Conservation (phyloP, 2,888 invertebrate species). For the Agonopterix subpropinquella region DNA sequence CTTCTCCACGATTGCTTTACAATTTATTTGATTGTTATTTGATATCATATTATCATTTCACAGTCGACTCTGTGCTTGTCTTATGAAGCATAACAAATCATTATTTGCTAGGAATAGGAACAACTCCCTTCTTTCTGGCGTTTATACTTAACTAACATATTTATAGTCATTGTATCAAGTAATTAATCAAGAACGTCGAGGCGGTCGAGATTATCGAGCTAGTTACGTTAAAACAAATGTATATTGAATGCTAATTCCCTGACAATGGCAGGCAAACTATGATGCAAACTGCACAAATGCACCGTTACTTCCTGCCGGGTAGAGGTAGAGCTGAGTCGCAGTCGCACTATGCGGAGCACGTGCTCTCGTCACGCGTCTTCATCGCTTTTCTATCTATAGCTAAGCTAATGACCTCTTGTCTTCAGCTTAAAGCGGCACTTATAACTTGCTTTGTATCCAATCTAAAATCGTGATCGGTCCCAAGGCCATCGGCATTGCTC, state of each 20-base stretch:
- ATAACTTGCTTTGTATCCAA: conserved; percentile 37
- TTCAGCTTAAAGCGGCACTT: conserved; percentile 29
- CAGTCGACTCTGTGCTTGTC: too few species aligned
- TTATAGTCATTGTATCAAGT: too few species aligned
- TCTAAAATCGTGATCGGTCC: conserved; percentile 47
- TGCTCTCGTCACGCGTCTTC: conserved; percentile 18
- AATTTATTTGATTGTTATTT: too few species aligned
- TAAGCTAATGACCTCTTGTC: conserved; percentile 48
- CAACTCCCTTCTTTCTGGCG: too few species aligned
- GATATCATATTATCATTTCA: too few species aligned
- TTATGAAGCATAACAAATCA: too few species aligned
- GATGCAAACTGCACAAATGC: conserved; percentile 9
- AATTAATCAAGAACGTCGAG: too few species aligned
- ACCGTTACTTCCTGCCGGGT: conserved; percentile 19
- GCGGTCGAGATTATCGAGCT: too few species aligned
- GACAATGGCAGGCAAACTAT: neutral
- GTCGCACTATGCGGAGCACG: conserved; percentile 13
- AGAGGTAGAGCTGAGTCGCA: conserved; percentile 1
- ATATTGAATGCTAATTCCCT: neutral
- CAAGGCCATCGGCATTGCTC: conserved; percentile 66
- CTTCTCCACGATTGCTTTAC: too few species aligned
- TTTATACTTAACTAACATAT: too few species aligned
- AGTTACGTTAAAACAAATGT: too few species aligned
- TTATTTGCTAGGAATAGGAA: too few species aligned
- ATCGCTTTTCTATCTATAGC: conserved; percentile 24